Conservation (phyloP, 2,797 vertebrate species). For the Linurgus olivaceus region DNA sequence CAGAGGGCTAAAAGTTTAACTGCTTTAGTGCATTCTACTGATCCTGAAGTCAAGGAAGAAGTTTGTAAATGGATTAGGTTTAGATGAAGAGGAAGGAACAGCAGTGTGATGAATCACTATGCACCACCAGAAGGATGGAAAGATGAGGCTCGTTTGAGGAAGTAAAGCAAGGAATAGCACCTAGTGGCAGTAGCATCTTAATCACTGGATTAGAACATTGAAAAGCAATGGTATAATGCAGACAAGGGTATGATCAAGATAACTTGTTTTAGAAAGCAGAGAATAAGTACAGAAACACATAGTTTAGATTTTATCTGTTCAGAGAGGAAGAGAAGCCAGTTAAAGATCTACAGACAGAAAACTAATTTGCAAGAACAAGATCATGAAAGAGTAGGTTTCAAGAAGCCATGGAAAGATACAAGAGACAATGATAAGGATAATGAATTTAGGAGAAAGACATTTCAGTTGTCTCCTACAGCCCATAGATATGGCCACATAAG, state of each 20-base stretch:
- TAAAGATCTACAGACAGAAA: neutral
- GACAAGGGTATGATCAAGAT: neutral
- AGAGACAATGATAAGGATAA: neutral
- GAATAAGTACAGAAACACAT: neutral
- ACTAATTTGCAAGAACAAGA: neutral
- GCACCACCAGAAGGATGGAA: neutral
- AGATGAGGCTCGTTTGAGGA: neutral
- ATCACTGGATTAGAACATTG: neutral
- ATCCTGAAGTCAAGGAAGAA: neutral
- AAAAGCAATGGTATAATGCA: neutral
- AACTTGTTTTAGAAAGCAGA: neutral
- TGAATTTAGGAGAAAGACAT: neutral
- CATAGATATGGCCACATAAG: neutral
- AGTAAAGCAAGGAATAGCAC: neutral
- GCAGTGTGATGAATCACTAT: neutral
- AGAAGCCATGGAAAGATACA: neutral
- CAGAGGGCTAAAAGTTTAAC: neutral
- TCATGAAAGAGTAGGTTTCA: neutral
- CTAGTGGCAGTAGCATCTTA: neutral
- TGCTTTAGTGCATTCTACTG: neutral
- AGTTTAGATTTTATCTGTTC: neutral
- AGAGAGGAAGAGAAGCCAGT: neutral
- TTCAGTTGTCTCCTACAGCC: neutral
- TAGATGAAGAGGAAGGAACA: neutral
- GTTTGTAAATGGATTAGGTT: neutral